Conservation (phyloP, 2,888 invertebrate genomes). For the Drosophila anceps region DNA sequence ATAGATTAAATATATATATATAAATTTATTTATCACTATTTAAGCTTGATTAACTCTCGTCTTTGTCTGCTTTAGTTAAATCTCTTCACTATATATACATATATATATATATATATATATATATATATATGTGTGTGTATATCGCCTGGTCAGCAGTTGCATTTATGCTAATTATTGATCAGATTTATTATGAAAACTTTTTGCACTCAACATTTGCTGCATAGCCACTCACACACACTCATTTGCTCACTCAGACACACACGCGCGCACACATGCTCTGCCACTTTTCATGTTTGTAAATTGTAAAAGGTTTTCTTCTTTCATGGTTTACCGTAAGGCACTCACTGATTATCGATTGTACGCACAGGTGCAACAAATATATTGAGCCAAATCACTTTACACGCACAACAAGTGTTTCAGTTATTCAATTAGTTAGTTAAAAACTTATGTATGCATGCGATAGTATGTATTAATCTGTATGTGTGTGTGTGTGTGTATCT, state of each 20-base stretch:
- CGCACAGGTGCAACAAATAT: slow-evolving; percentile 21
- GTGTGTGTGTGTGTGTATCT: slow-evolving; percentile 8
- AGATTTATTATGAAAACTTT: slow-evolving; percentile 16
- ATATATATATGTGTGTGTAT: neutral
- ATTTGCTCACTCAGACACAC: neutral
- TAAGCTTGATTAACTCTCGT: neutral
- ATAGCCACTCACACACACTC: neutral
- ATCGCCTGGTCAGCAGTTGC: slow-evolving; percentile 1
- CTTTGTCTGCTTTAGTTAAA: neutral
- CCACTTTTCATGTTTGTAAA: slow-evolving; percentile 8
- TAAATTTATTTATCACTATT: neutral
- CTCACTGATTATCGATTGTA: slow-evolving; percentile 30
- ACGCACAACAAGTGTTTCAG: slow-evolving; percentile 55
- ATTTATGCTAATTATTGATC: slow-evolving; percentile 38
- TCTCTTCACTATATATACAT: neutral
- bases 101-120: neutral
- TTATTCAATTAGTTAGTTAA: slow-evolving; percentile 22
- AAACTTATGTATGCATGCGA: slow-evolving; percentile 4
- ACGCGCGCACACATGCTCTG: neutral
- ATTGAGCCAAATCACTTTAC: neutral
- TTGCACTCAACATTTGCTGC: slow-evolving; percentile 16
- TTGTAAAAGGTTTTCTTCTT: neutral
- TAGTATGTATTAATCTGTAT: neutral
- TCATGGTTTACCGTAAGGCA: slow-evolving; percentile 19
- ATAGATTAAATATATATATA: neutral